Evolutionary conservation across 2,797 vertebrate species (phyloP).

Genomic region (Pterois miles): DNA sequence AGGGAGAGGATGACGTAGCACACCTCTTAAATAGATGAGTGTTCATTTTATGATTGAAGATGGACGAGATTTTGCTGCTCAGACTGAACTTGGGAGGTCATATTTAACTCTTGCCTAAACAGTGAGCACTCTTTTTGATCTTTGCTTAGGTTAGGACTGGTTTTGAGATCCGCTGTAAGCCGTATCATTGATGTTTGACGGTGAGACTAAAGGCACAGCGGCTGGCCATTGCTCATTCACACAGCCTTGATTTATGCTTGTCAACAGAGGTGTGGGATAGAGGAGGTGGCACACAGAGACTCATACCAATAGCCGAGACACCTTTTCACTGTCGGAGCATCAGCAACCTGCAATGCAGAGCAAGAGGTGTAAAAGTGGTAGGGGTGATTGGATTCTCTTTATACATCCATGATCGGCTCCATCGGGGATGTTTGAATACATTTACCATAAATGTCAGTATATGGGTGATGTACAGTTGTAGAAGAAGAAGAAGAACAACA

Average conservation of each 20-base stretch:
- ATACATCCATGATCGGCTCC: no score
- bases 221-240: constrained; percentile 22
- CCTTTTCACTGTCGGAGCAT: constrained; percentile 55
- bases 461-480: no score
- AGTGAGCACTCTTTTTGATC: constrained; percentile 6
- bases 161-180: neutral
- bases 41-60: constrained; percentile 54
- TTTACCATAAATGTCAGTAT: no score
- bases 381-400: constrained; percentile 17
- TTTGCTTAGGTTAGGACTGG: neutral
- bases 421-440: no score
- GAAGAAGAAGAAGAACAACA: no score
- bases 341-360: constrained; percentile 42
- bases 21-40: constrained; percentile 47
- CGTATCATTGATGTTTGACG: constrained; percentile 11
- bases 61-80: constrained; percentile 30
- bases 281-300: constrained; percentile 51
- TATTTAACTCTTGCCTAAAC: constrained; percentile 25
- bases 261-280: constrained; percentile 48
- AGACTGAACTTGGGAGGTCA: constrained; percentile 43
- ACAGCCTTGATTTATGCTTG: constrained; percentile 55
- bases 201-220: constrained; percentile 1
- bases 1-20: constrained; percentile 43
- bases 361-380: constrained; percentile 34
- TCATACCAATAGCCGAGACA: constrained; percentile 52